Evolutionary conservation across 2,888 invertebrate genomes (phyloP), one percentile per base, ranked within the genome.

Genomic region (Phyto melanocephala): DNA sequence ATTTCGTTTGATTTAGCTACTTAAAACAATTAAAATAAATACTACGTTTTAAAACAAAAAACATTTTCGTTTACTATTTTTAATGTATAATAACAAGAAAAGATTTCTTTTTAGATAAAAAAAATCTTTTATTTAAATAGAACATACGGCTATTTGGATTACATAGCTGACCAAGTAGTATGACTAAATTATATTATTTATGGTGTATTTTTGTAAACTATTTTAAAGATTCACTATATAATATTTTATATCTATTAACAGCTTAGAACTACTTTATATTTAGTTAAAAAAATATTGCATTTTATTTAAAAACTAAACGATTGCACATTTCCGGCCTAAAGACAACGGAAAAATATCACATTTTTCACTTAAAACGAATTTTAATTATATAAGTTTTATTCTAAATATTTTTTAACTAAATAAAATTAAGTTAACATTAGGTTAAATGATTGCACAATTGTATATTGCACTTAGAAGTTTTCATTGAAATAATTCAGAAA

Each of bases 341-440:
- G 87, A 90, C 89, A 89, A 88, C 89, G 90, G 89, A 89, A 88
- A 89, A 90, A 89, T 90, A 90, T 90, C 90, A 90, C 90, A 90
- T 90, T 90, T 89, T 87, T 88, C 88, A 86, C 87, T 78, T 74
- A 63, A 82, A 56, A 71, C 76, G 58, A 85, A 88, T 85, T 87
- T 86, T n/a, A n/a, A 24, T 24, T 24, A 24, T n/a, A 7, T n/a
- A 24, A 22, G 13, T 11, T 24, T 52, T 24, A 8, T 24, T n/a
- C 54, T 47, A 42, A 17, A 17, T 47, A 22, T 7, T 68, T 54
- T 50, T 33, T 40, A 45, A 35, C 35, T 45, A 40, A 22, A 56
- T 22, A 37, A 52, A n/a, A 15, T 13, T 42, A 42, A 50, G 40
- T 33, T 37, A 6, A 37, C 37, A 37, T 37, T 33, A 33, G 33